These are phyloP conservation scores for Uloborus diversus DNA, from an alignment of 1,140 invertebrate species.

Conservation along the genomic window DNA sequence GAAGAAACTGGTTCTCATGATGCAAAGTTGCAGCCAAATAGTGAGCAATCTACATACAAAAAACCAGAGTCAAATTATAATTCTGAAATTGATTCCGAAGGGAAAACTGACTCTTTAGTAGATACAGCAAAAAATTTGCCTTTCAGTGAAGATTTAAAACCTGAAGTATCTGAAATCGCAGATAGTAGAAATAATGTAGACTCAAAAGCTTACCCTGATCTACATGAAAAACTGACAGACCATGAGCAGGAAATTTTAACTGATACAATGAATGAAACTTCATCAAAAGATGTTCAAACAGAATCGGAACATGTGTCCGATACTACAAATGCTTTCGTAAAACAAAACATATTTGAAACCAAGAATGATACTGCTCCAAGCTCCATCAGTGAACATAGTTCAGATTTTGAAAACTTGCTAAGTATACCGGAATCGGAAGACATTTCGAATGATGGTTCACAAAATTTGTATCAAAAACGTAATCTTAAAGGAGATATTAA, in stretches of 20 bases:
- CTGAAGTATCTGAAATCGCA: no score
- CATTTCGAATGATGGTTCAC: background rate
- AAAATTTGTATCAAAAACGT: conserved; percentile 24
- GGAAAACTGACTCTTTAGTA: no score
- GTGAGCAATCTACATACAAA: no score
- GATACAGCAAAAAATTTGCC: no score
- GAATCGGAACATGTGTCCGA: background rate
- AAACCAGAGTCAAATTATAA: no score
- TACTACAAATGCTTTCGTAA: no score
- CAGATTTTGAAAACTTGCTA: background rate
- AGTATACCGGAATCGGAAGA: background rate
- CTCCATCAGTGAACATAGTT: background rate
- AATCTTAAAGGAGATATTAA: conserved; percentile 23
- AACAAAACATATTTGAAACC: background rate
- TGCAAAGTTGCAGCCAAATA: no score
- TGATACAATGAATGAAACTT: background rate
- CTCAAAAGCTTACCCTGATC: no score
- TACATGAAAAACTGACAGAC: background rate
- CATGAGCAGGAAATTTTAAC: background rate
- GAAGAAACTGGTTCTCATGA: no score
- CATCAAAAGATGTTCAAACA: background rate
- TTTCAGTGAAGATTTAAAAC: no score
- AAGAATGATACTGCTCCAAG: background rate
- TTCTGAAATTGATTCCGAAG: no score
- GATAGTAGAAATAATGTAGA: background rate